A percentile compares a stretch with the other conserved stretches of the same genome.
Conservation (phyloP, 2,113 vertebrate species). For the Donacobius atricapilla region DNA sequence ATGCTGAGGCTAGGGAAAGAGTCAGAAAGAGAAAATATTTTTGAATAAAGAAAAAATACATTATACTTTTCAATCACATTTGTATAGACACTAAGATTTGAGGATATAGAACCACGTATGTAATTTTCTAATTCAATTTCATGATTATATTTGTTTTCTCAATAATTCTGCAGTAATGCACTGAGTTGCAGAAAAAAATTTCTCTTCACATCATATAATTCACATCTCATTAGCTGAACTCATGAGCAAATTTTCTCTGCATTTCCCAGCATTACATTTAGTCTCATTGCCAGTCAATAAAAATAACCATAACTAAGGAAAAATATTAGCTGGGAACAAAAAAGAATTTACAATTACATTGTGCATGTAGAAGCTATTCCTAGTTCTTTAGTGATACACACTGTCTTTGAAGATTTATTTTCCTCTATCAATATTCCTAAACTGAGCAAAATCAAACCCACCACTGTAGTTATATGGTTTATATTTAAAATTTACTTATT, state of each 20-base stretch:
- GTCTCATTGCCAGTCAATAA: neutral
- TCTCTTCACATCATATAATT: neutral
- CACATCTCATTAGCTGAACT: neutral
- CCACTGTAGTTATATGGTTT: neutral
- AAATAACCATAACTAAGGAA: neutral
- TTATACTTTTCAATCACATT: neutral
- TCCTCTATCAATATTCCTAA: neutral
- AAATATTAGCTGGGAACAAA: neutral
- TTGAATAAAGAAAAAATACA: neutral
- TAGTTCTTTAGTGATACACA: neutral
- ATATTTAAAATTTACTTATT: neutral
- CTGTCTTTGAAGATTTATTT: neutral
- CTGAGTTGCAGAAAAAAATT: neutral
- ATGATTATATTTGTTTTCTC: neutral
- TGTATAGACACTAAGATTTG: neutral
- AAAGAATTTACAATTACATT: neutral
- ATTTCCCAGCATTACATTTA: neutral
- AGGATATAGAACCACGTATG: neutral
- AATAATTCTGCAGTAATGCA: neutral
- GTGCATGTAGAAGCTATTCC: neutral
- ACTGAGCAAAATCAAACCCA: neutral
- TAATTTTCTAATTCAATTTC: neutral
- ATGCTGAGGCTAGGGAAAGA: neutral
- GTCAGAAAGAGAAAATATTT: neutral
- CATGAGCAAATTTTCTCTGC: neutral